Percentiles rank a stretch among this genome's conserved stretches.
phyloP scores from a whole-genome alignment of 2,888 invertebrate species.

The Embidobia sp. region DNA sequence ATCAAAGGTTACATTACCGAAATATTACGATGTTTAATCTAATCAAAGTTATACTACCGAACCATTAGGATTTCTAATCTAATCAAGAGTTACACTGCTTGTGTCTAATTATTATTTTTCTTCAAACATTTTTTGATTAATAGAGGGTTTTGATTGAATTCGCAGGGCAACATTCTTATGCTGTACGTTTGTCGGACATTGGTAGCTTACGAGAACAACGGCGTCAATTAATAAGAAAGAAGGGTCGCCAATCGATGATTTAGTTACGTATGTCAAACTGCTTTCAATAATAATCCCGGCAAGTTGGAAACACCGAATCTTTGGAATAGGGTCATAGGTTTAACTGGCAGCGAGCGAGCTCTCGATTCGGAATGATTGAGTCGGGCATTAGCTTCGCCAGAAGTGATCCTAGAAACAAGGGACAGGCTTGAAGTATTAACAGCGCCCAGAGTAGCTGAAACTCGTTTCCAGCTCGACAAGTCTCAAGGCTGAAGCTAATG shows the following conservation, averaged over 20 bases:
- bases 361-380: conserved; percentile 38
- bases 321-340: conserved; percentile 22
- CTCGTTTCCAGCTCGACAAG: conserved; percentile 44
- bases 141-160: too few relatives aligned
- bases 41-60: too few relatives aligned
- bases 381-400: conserved; percentile 20
- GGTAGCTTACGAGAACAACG: too few relatives aligned
- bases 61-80: too few relatives aligned
- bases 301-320: conserved; percentile 25
- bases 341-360: conserved; percentile 3
- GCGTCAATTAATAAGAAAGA: conserved; percentile 3
- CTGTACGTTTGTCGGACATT: too few relatives aligned
- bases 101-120: too few relatives aligned
- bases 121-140: too few relatives aligned
- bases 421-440: conserved; percentile 55
- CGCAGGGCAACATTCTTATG: neutral
- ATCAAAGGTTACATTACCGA: too few relatives aligned
- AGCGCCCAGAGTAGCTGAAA: conserved; percentile 38
- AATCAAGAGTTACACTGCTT: too few relatives aligned
- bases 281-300: conserved; percentile 29
- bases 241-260: conserved; percentile 15
- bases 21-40: too few relatives aligned
- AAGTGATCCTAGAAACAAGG: conserved; percentile 49
- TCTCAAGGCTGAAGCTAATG: conserved; percentile 29
- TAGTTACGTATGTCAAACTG: conserved; percentile 16